These are phyloP conservation scores for Drosophila differens DNA, from an alignment of 2,888 invertebrate species.

Conservation along the genomic window DNA sequence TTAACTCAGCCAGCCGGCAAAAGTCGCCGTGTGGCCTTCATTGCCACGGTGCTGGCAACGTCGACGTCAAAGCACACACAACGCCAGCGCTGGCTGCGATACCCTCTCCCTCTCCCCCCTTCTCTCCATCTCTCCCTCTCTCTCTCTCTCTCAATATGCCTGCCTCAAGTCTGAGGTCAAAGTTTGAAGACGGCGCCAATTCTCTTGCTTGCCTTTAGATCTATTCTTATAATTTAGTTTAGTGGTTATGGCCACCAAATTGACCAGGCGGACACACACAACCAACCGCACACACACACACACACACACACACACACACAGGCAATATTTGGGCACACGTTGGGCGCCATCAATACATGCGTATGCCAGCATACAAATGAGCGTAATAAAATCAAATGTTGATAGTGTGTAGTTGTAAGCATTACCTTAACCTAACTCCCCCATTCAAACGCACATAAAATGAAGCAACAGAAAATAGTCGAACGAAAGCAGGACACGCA, in stretches of 20 bases:
- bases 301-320: not conserved
- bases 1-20: slow-evolving; percentile 68
- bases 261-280: slow-evolving; percentile 40
- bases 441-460: slow-evolving; percentile 19
- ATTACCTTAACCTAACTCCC: slow-evolving; percentile 59
- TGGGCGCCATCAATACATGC: slow-evolving; percentile 13
- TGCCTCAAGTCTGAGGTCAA: slow-evolving; percentile 40
- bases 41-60: slow-evolving; percentile 34
- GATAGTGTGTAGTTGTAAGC: slow-evolving; percentile 75
- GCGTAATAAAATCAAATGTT: slow-evolving; percentile 78
- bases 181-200: slow-evolving; percentile 34
- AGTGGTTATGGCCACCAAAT: slow-evolving; percentile 54
- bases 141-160: not conserved
- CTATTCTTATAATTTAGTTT: slow-evolving; percentile 68
- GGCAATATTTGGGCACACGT: slow-evolving; percentile 5
- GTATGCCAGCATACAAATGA: slow-evolving; percentile 65
- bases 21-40: slow-evolving; percentile 78
- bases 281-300: not conserved
- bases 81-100: slow-evolving; percentile 24
- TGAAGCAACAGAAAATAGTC: slow-evolving; percentile 40
- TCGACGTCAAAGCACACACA: slow-evolving; percentile 20
- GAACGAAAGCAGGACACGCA: slow-evolving; percentile 19
- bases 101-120: not conserved
- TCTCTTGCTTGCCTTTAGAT: slow-evolving; percentile 27
- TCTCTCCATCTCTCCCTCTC: too few species aligned